phyloP scores from a whole-genome alignment of 2,113 vertebrate species.

The Callaeas wilsoni region DNA sequence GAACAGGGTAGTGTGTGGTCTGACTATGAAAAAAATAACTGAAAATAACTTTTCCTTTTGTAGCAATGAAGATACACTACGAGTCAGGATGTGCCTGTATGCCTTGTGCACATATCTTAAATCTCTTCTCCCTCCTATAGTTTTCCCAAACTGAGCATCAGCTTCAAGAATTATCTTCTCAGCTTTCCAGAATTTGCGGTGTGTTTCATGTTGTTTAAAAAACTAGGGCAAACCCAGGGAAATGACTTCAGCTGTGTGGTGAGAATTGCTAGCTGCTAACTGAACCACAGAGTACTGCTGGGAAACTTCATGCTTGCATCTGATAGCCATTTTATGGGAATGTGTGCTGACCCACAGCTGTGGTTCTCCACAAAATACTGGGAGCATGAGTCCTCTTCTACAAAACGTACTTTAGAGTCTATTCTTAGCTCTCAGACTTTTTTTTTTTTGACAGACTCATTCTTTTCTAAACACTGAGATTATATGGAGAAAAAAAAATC shows the following conservation, averaged over 20 bases:
- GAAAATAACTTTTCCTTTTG: not conserved
- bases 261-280: conserved; percentile 38
- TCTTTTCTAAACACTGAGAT: not conserved
- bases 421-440: conserved; percentile 21
- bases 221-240: conserved; percentile 31
- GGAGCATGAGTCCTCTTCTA: conserved; percentile 21
- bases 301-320: conserved; percentile 52
- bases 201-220: conserved; percentile 37
- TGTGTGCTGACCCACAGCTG: conserved; percentile 56
- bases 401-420: conserved; percentile 7
- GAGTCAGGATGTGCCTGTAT: not conserved
- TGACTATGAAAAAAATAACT: not conserved
- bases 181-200: conserved; percentile 24
- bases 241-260: conserved; percentile 55
- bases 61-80: not conserved
- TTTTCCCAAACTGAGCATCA: not conserved
- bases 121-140: not conserved
- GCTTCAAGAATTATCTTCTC: conserved; percentile 16
- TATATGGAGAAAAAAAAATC: not conserved
- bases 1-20: not conserved
- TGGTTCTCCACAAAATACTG: conserved; percentile 49
- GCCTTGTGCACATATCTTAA: not conserved
- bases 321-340: conserved; percentile 67
- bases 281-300: conserved; percentile 41
- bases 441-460: not conserved